Base-by-base conservation (phyloP, 2,888 invertebrate genomes). In the Melipona beecheii region DNA sequence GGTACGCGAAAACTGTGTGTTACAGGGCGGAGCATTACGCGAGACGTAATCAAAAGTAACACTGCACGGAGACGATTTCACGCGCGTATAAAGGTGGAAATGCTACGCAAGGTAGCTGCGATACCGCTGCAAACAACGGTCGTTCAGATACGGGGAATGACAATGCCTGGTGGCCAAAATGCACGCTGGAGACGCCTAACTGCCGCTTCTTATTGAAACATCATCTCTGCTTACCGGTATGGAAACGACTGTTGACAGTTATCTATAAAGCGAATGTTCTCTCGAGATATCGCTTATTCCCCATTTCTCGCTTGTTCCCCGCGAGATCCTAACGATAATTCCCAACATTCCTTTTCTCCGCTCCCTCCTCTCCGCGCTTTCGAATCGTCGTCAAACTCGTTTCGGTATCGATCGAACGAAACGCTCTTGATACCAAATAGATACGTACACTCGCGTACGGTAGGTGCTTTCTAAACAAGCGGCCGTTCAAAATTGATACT, bases 181-280 rank as follows among this genome's bases (percentile, higher is more conserved):
- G 90, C 91, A 92, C 93, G 88, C 93, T 92, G 90, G 93, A 90
- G 92, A 84, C 90, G 83, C 86, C 90, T 90, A 93, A 93, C 92
- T 90, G 91, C 89, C 83, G 84, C 70, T 87, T 91, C 91, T 93
- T 92, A 93, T 93, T 93, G 93, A 93, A 93, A 93, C 91, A 91
- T 92, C 92, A 90, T 90, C 91, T 90, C 91, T 89, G 87, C 86
- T 86, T 86, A 86, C 86, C 78, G 66, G 81, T 82, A 88, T 81
- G 87, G 82, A 85, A 85, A 80, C 84, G 85, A 83, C 87, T 84
- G 78, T 89, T 84, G 86, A 84, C 91, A 90, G 90, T 91, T 91
- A 90, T 91, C 92, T 90, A 91, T 91, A 91, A 91, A 90, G 87
- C 85, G 86, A 88, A 90, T 84, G 82, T 84, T 76, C 75, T 76